phyloP scores from a whole-genome alignment of 2,113 vertebrate species.

The Ageneiosus marmoratus region DNA sequence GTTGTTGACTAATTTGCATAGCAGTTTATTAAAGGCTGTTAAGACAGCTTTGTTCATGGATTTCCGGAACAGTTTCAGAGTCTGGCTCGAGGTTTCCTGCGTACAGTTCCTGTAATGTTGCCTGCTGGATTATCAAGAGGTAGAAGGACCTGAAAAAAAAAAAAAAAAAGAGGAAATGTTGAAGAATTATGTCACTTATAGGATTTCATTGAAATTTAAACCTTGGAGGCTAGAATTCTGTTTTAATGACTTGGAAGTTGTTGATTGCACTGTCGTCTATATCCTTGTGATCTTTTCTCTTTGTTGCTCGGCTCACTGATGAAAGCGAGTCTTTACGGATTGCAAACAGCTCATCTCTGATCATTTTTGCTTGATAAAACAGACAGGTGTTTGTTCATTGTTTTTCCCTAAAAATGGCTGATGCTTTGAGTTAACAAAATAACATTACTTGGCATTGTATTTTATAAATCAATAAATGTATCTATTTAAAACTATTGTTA shows the following conservation, averaged over 20 bases:
- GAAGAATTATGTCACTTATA: not conserved
- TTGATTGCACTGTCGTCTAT: not conserved
- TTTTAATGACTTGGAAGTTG: not conserved
- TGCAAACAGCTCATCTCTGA: not conserved
- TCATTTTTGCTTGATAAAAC: not conserved
- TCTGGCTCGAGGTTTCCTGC: conserved; percentile 77
- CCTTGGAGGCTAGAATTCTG: not conserved
- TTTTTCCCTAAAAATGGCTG: not conserved
- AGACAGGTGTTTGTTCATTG: not conserved
- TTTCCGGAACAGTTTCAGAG: conserved; percentile 63
- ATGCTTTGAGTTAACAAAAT: not conserved
- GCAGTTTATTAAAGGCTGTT: conserved; percentile 22
- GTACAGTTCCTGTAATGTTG: conserved; percentile 85
- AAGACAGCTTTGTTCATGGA: conserved; percentile 2
- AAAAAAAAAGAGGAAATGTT: not conserved
- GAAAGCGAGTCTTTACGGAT: not conserved
- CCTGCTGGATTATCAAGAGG: conserved; percentile 88
- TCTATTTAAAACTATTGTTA: not conserved
- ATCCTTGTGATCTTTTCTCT: not conserved
- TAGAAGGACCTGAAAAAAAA: conserved; percentile 79
- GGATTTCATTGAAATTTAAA: not conserved
- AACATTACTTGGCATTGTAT: not conserved
- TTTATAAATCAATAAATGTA: not conserved
- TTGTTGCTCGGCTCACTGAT: not conserved
- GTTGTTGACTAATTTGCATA: conserved; percentile 7